These are phyloP conservation scores for Darevskia nairensis DNA, from an alignment of 2,797 vertebrate genomes.

Conservation along the genomic window DNA sequence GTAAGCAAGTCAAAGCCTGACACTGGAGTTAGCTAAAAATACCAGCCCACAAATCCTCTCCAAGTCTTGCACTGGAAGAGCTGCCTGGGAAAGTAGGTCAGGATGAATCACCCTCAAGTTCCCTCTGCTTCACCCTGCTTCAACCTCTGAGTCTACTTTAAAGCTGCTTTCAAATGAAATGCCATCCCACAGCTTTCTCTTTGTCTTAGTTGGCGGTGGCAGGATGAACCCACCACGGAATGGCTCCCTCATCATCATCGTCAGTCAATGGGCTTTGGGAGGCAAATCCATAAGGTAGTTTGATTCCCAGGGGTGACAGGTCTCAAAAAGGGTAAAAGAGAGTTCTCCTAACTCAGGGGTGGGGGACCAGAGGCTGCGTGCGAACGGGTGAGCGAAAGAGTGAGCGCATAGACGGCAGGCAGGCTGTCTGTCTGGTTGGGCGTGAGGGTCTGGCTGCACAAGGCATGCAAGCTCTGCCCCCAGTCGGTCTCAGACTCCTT, in stretches of 20 bases:
- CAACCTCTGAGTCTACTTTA: neutral
- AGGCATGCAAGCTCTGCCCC: too few species aligned
- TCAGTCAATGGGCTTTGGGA: neutral
- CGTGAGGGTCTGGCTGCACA: too few species aligned
- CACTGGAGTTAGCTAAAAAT: constrained; percentile 35
- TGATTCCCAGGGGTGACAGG: neutral
- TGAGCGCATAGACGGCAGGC: too few species aligned
- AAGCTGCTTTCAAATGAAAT: neutral
- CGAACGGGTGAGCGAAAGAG: too few species aligned
- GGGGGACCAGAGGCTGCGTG: too few species aligned
- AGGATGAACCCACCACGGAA: too few species aligned
- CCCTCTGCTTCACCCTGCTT: neutral
- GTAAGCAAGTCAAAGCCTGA: neutral
- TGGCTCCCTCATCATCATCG: neutral
- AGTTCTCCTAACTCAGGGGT: too few species aligned
- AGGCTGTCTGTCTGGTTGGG: too few species aligned
- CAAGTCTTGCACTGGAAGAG: neutral
- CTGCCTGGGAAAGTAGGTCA: constrained; percentile 24
- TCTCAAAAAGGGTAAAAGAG: neutral
- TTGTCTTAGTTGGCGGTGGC: neutral
- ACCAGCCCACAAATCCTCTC: constrained; percentile 15
- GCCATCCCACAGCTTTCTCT: neutral
- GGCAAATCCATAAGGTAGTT: neutral
- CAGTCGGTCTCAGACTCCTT: too few species aligned
- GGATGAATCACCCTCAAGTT: constrained; percentile 28